phyloP scores from a whole-genome alignment of 2,113 vertebrate genomes.

The Acanthisitta chloris region DNA sequence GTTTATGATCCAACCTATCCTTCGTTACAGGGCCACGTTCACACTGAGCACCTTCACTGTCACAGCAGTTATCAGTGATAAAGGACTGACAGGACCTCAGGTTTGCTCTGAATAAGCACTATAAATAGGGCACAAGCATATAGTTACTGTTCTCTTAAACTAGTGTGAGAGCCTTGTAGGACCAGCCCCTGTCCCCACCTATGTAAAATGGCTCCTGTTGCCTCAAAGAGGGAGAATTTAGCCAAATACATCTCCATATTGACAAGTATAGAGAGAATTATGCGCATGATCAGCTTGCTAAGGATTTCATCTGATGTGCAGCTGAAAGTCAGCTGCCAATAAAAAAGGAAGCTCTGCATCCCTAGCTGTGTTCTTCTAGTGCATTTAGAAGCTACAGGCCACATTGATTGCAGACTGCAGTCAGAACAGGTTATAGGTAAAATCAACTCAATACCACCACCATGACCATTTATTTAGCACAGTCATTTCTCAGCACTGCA shows the following conservation, averaged over 20 bases:
- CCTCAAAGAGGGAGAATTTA: not conserved
- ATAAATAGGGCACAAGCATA: not conserved
- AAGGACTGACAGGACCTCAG: not conserved
- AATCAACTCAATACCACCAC: not conserved
- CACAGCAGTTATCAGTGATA: not conserved
- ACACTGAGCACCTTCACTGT: not conserved
- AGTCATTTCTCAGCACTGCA: not conserved
- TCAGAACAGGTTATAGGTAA: not conserved
- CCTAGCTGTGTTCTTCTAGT: not conserved
- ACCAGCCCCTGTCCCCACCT: not conserved
- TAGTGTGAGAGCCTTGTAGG: not conserved
- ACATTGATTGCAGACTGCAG: not conserved
- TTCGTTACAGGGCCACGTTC: not conserved
- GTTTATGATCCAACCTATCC: not conserved
- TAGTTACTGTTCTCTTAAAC: not conserved
- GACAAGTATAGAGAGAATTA: not conserved
- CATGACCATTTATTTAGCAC: not conserved
- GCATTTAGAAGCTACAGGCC: not conserved
- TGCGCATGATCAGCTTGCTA: not conserved
- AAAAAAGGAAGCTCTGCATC: not conserved
- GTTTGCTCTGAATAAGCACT: not conserved
- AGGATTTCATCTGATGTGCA: not conserved
- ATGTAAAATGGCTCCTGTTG: constrained; percentile 9
- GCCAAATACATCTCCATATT: not conserved
- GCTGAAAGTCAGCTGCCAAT: not conserved